Conservation (phyloP, 2,797 vertebrate genomes). For the Prionace glauca region DNA sequence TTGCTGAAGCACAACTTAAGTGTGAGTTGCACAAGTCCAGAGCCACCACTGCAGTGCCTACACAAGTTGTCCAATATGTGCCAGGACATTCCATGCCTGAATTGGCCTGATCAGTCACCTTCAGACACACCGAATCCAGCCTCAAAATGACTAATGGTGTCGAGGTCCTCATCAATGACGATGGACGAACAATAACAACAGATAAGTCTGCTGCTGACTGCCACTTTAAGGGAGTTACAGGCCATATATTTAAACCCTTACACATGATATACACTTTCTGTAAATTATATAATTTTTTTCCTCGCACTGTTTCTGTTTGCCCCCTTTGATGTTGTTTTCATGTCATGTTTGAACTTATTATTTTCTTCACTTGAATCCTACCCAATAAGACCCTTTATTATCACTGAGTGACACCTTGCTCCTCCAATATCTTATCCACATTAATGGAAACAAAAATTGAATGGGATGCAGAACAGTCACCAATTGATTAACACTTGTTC, state of each 20-base stretch:
- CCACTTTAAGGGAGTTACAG: no score
- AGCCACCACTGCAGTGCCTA: no score
- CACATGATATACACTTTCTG: not conserved
- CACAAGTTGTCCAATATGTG: no score
- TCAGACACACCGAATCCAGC: no score
- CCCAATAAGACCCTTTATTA: not conserved
- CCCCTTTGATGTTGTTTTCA: not conserved
- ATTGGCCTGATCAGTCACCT: no score
- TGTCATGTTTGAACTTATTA: not conserved
- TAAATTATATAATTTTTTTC: not conserved
- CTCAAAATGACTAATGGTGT: no score
- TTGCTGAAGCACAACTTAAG: no score
- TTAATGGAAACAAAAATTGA: not conserved
- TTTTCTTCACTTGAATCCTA: not conserved
- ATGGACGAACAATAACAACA: no score
- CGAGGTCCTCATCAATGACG: no score
- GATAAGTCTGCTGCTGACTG: no score
- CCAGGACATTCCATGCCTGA: no score
- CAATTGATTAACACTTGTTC: not conserved
- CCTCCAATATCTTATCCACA: not conserved
- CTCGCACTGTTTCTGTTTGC: not conserved
- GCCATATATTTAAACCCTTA: not conserved
- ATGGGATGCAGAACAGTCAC: not conserved
- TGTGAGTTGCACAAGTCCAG: no score
- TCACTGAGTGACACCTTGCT: not conserved